These are phyloP conservation scores for Lepilemur ruficaudatus DNA, from an alignment of 2,797 vertebrate species.

Conservation along the genomic window DNA sequence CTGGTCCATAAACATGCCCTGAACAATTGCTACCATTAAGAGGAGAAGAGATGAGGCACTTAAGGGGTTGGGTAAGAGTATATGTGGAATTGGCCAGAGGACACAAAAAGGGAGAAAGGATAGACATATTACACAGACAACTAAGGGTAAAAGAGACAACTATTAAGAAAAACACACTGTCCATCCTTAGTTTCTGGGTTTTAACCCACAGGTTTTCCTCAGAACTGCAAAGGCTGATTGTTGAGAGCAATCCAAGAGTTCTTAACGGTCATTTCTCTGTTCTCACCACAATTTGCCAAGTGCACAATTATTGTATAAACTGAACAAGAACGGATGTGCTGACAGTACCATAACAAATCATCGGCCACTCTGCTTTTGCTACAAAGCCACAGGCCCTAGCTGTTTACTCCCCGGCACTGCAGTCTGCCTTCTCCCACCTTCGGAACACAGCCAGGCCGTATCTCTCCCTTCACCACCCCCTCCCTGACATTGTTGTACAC, in stretches of 20 bases:
- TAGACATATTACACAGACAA: background rate
- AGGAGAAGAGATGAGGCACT: conserved; percentile 60
- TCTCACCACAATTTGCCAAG: conserved; percentile 65
- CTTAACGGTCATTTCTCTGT: conserved; percentile 51
- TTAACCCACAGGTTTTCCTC: conserved; percentile 72
- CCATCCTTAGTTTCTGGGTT: conserved; percentile 63
- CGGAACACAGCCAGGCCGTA: conserved; percentile 55
- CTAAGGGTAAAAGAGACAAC: conserved; percentile 54
- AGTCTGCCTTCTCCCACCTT: conserved; percentile 69
- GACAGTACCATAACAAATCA: conserved; percentile 66
- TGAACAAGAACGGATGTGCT: conserved; percentile 60
- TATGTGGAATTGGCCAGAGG: conserved; percentile 36
- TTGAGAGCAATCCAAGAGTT: conserved; percentile 73
- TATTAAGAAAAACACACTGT: conserved; percentile 6
- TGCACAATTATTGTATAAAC: conserved; percentile 60
- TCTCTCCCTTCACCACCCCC: background rate
- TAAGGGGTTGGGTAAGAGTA: background rate
- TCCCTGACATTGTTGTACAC: background rate
- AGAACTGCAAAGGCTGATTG: conserved; percentile 72
- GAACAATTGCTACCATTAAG: conserved; percentile 81
- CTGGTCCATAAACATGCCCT: conserved; percentile 83
- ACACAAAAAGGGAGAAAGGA: conserved; percentile 35
- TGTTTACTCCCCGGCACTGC: conserved; percentile 16
- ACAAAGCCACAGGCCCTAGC: conserved; percentile 38
- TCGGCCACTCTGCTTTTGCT: conserved; percentile 35